Evolutionary conservation across 2,113 vertebrate genomes (phyloP).

Genomic region (Brachirus orientalis): DNA sequence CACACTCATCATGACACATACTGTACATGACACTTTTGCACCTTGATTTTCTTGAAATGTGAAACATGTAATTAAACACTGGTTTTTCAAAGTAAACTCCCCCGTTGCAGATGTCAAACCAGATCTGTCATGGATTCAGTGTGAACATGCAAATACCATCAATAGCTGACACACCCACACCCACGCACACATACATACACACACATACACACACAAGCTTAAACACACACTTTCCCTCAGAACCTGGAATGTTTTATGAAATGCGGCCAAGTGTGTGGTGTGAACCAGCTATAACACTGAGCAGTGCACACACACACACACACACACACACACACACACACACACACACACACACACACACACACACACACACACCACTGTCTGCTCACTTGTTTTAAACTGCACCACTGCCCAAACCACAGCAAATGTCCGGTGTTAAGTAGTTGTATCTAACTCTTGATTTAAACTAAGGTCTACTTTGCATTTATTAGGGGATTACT

Average conservation of each 20-base stretch:
- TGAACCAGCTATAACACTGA: slow-evolving; percentile 1
- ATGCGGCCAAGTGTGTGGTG: neutral
- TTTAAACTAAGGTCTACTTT: no score
- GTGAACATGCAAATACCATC: slow-evolving; percentile 6
- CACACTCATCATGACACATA: neutral
- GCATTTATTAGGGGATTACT: no score
- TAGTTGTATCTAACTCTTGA: no score
- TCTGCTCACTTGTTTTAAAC: no score
- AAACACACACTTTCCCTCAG: slow-evolving; percentile 11
- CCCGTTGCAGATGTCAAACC: neutral
- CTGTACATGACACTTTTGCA: neutral
- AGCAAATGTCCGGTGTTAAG: no score
- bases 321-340: no score
- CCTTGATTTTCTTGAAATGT: slow-evolving; percentile 6
- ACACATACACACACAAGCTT: slow-evolving; percentile 18
- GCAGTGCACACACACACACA: slow-evolving; percentile 11
- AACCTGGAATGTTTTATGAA: slow-evolving; percentile 33
- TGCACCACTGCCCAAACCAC: no score
- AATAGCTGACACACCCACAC: slow-evolving; percentile 40
- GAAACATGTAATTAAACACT: slow-evolving; percentile 4
- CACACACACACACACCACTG: no score
- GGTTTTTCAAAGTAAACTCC: neutral
- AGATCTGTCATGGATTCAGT: slow-evolving; percentile 6
- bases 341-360: no score
- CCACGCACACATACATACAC: slow-evolving; percentile 17